phyloP scores from a whole-genome alignment of 2,888 invertebrate genomes.

The Mesorhabditis spiculigera region DNA sequence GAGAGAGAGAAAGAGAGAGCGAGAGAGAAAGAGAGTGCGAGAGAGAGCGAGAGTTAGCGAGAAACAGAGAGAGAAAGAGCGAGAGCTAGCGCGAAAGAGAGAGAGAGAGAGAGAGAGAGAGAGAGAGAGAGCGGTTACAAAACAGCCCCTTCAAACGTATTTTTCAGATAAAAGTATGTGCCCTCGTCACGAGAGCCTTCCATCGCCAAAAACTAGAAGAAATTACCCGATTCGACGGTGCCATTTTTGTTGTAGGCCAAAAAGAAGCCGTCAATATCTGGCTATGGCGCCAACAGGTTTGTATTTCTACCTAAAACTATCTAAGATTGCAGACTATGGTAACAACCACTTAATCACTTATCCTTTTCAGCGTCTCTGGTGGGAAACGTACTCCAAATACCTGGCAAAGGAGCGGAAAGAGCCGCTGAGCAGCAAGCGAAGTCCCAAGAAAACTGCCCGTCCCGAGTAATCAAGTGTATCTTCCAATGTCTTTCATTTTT shows the following conservation, averaged over 20 bases:
- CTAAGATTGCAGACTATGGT: no score
- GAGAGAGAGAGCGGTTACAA: no score
- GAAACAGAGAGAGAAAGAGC: no score
- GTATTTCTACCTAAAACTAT: neutral
- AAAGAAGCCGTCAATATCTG: slow-evolving; percentile 52
- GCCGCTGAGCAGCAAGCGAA: neutral
- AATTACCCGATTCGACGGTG: slow-evolving; percentile 50
- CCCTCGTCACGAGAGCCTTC: slow-evolving; percentile 32
- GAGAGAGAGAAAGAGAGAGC: no score
- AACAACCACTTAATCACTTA: no score
- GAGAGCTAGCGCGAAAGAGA: no score
- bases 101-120: no score
- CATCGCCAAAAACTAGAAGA: slow-evolving; percentile 42
- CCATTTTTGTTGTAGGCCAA: slow-evolving; percentile 47
- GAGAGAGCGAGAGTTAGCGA: no score
- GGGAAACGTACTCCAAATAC: neutral
- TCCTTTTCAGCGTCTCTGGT: neutral
- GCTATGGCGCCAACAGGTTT: slow-evolving; percentile 52
- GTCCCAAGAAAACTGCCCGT: neutral
- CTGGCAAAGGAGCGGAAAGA: neutral
- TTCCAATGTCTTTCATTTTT: no score
- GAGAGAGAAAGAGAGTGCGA: no score
- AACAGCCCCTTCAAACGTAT: neutral
- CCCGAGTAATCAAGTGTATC: no score
- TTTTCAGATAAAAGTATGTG: slow-evolving; percentile 25